Percentiles rank a stretch among this genome's conserved stretches.
Evolutionary conservation across 1,140 invertebrate species (phyloP).

Genomic region (Drosophila ananassae): DNA sequence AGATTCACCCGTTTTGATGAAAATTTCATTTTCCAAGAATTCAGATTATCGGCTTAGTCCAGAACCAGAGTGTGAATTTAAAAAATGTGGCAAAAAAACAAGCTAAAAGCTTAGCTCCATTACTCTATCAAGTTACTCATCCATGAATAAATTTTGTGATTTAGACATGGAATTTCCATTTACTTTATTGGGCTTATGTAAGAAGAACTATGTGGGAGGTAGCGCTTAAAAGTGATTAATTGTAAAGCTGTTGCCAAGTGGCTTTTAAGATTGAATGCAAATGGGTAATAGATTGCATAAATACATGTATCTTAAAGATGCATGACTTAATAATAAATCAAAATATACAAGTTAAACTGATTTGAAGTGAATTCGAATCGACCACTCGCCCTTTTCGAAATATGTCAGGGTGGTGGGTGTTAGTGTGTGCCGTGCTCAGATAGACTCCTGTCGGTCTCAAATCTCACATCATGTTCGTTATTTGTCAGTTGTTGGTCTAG

Average conservation of each 20-base stretch:
- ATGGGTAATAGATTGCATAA: neutral
- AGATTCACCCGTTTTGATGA: neutral
- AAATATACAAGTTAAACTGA: no score
- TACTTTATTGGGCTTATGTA: neutral
- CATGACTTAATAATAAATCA: no score
- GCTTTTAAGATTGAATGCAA: no score
- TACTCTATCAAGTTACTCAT: neutral
- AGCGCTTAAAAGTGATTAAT: constrained; percentile 3
- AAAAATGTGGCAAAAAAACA: neutral
- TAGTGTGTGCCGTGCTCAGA: neutral
- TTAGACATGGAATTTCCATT: neutral
- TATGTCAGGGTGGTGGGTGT: constrained; percentile 1
- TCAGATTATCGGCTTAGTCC: neutral
- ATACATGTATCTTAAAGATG: no score
- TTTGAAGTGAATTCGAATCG: no score
- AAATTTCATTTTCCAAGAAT: constrained; percentile 15
- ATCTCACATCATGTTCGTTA: constrained; percentile 70
- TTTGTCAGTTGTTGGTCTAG: constrained; percentile 72
- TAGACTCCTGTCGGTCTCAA: constrained; percentile 53
- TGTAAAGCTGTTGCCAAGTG: neutral
- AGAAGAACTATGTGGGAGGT: neutral
- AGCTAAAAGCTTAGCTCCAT: neutral
- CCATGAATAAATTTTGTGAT: neutral
- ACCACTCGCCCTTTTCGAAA: constrained; percentile 10
- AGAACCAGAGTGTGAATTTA: neutral